These are phyloP conservation scores for Plebejus melissa DNA, from an alignment of 2,888 invertebrate genomes.

Conservation along the genomic window DNA sequence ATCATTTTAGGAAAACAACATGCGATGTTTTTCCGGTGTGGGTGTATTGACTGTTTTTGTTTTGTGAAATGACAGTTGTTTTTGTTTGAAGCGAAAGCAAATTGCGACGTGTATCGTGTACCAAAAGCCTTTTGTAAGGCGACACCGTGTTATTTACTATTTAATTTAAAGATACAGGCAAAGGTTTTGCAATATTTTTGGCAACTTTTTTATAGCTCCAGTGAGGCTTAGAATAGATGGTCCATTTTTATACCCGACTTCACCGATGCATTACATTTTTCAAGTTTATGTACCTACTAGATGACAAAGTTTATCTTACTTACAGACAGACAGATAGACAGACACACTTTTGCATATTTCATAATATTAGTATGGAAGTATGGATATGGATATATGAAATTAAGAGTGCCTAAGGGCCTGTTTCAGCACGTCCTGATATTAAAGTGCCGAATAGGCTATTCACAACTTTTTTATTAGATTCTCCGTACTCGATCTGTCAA, in stretches of 20 bases:
- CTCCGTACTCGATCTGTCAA: no score
- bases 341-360: no score
- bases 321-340: no score
- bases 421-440: no score
- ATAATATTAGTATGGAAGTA: no score
- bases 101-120: constrained; percentile 23
- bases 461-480: no score
- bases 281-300: no score
- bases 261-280: not conserved
- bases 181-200: not conserved
- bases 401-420: no score
- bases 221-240: not conserved
- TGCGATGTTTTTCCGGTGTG: not conserved
- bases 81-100: constrained; percentile 19
- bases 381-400: no score
- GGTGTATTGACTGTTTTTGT: not conserved
- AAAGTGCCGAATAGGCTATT: no score
- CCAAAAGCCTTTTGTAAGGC: constrained; percentile 22
- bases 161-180: constrained; percentile 7
- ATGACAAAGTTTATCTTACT: no score
- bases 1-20: not conserved
- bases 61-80: constrained; percentile 9
- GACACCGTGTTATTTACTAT: constrained; percentile 15
- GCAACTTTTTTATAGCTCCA: not conserved
- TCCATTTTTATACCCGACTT: not conserved